A percentile compares a stretch with the other conserved stretches of the same genome.
Conservation (phyloP, 2,113 vertebrate genomes). For the Rhombomys opimus region DNA sequence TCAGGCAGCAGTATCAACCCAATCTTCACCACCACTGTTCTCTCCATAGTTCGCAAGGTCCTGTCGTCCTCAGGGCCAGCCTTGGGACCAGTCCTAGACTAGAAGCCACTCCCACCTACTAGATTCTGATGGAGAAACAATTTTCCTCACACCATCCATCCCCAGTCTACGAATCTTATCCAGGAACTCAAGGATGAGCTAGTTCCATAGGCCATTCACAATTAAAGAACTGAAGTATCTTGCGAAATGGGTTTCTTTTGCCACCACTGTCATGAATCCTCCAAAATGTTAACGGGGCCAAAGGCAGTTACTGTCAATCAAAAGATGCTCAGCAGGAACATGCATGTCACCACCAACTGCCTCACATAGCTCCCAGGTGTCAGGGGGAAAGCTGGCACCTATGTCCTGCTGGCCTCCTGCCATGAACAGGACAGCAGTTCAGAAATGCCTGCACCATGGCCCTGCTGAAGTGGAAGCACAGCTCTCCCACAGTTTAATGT, state of each 20-base stretch:
- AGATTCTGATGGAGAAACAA: too few relatives aligned
- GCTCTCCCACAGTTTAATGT: not conserved
- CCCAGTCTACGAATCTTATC: not conserved
- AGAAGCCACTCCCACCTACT: too few relatives aligned
- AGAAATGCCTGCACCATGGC: fast-evolving
- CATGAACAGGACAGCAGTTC: not conserved
- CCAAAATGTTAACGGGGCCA: not conserved
- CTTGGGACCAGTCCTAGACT: not conserved
- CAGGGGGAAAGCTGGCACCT: not conserved
- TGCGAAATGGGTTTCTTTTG: not conserved
- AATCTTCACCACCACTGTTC: not conserved
- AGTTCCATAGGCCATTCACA: not conserved
- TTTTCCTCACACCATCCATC: not conserved
- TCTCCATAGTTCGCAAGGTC: not conserved
- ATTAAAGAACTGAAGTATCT: not conserved
- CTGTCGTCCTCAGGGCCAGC: not conserved
- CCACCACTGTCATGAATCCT: not conserved
- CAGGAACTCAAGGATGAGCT: too few relatives aligned
- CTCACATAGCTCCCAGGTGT: too few relatives aligned
- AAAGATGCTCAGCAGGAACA: not conserved
- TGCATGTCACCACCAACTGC: fast-evolving
- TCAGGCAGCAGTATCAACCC: not conserved
- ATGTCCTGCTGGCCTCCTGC: fast-evolving
- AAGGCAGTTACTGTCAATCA: not conserved
- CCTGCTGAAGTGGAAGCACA: not conserved